A percentile compares a stretch with the other conserved stretches of the same genome.
Conservation (phyloP, 1,140 invertebrate species). For the Zaprionus africanus region DNA sequence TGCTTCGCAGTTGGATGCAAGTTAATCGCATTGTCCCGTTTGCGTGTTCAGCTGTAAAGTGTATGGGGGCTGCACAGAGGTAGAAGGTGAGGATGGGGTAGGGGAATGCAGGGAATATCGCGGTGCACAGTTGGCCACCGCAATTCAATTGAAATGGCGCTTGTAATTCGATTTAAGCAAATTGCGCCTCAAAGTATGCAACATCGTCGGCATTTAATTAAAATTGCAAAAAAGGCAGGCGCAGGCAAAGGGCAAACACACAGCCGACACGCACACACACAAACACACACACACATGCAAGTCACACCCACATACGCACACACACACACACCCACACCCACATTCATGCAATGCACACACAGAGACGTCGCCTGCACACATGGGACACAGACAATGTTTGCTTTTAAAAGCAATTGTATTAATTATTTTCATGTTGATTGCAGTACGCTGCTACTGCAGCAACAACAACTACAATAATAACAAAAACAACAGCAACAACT, state of each 20-base stretch:
- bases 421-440: constrained; percentile 80
- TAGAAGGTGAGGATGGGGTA: background rate
- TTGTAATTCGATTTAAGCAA: constrained; percentile 70
- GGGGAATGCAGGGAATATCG: background rate
- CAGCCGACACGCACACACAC: constrained; percentile 4
- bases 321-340: background rate
- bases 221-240: constrained; percentile 45
- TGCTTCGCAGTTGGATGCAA: constrained; percentile 29
- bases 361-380: background rate
- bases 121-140: constrained; percentile 15
- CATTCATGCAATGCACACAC: background rate
- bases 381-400: constrained; percentile 38
- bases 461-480: constrained; percentile 4
- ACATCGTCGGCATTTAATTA: constrained; percentile 61
- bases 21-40: constrained; percentile 35
- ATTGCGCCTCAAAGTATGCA: constrained; percentile 73
- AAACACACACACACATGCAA: constrained; percentile 9
- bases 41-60: background rate
- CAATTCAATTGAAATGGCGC: constrained; percentile 57
- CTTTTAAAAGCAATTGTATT: constrained; percentile 69
- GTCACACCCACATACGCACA: background rate
- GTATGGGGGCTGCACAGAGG: background rate
- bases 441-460: constrained; percentile 43
- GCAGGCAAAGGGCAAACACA: constrained; percentile 20
- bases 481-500: background rate